Evolutionary conservation across 23 tunicate species (phyloP).

Genomic region (Styela clava): DNA sequence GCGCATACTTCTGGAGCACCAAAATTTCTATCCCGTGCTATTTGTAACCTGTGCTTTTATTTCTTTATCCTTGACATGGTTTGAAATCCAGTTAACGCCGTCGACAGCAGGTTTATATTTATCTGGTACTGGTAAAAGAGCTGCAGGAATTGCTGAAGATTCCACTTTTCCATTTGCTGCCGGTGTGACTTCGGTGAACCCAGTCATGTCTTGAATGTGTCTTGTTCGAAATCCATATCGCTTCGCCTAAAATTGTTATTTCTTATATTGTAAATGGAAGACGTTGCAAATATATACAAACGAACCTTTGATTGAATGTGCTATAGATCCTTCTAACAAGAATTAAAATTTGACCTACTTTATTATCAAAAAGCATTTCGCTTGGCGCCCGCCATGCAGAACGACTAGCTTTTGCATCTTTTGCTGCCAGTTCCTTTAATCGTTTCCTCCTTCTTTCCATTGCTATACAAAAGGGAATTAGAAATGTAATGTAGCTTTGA

Average conservation of each 20-base stretch:
- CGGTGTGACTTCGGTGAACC: slow-evolving; percentile 15
- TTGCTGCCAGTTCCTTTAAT: not conserved
- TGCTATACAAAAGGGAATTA: not conserved
- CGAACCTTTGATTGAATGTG: no score
- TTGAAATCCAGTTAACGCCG: slow-evolving; percentile 4
- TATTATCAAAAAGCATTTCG: slow-evolving; percentile 21
- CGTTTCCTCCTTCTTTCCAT: slow-evolving; percentile 9
- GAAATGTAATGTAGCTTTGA: no score
- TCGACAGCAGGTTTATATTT: slow-evolving; percentile 12
- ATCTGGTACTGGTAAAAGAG: slow-evolving; percentile 7
- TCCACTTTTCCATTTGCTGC: slow-evolving; percentile 1
- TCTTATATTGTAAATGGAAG: no score
- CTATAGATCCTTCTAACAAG: no score
- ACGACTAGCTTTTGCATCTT: not conserved
- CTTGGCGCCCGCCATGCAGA: slow-evolving; percentile 23
- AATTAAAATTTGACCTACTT: no score
- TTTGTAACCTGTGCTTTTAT: slow-evolving; percentile 27
- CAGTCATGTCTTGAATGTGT: slow-evolving; percentile 14
- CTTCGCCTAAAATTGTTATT: slow-evolving; percentile 16
- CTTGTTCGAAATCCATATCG: slow-evolving; percentile 16
- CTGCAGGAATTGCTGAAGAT: not conserved
- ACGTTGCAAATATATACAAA: no score
- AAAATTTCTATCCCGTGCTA: no score
- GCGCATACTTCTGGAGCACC: no score
- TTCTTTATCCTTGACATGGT: slow-evolving; percentile 22